Percentiles rank a stretch among this genome's conserved stretches.
Conservation (phyloP, 2,888 invertebrate genomes). For the Drosophila meridionalis region DNA sequence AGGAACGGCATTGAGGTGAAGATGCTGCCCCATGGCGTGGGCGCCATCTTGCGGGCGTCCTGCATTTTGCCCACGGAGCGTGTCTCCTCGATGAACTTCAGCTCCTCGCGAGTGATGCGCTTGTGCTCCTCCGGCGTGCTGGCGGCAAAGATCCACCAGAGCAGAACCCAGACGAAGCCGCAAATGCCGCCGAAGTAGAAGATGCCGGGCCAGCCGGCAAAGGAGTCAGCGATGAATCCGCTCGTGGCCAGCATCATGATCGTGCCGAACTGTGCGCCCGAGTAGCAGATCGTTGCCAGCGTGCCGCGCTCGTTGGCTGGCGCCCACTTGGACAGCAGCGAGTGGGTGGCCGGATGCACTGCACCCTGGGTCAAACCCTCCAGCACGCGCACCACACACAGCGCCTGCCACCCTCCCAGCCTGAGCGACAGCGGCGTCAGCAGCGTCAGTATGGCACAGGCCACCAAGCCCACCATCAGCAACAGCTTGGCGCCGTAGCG, state of each 20-base stretch:
- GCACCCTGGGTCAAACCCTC: constrained; percentile 90
- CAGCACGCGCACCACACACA: constrained; percentile 87
- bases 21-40: constrained; percentile 91
- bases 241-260: constrained; percentile 90
- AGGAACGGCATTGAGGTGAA: constrained; percentile 91
- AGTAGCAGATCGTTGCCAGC: constrained; percentile 89
- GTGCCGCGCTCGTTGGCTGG: constrained; percentile 89
- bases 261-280: constrained; percentile 93
- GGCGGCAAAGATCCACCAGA: constrained; percentile 88
- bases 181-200: constrained; percentile 90
- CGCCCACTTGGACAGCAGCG: constrained; percentile 89
- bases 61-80: constrained; percentile 81
- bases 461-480: constrained; percentile 86
- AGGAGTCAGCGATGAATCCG: constrained; percentile 89
- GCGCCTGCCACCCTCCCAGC: constrained; percentile 87
- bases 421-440: constrained; percentile 89
- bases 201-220: constrained; percentile 91
- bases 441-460: constrained; percentile 89
- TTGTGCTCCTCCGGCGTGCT: constrained; percentile 88
- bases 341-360: constrained; percentile 89
- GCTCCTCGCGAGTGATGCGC: constrained; percentile 88
- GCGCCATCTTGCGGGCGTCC: constrained; percentile 60
- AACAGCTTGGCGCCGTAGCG: constrained; percentile 90
- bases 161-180: constrained; percentile 87
- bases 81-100: constrained; percentile 88